These are phyloP conservation scores for Sebastes nivosus DNA, from an alignment of 2,797 vertebrate genomes.

Conservation along the genomic window DNA sequence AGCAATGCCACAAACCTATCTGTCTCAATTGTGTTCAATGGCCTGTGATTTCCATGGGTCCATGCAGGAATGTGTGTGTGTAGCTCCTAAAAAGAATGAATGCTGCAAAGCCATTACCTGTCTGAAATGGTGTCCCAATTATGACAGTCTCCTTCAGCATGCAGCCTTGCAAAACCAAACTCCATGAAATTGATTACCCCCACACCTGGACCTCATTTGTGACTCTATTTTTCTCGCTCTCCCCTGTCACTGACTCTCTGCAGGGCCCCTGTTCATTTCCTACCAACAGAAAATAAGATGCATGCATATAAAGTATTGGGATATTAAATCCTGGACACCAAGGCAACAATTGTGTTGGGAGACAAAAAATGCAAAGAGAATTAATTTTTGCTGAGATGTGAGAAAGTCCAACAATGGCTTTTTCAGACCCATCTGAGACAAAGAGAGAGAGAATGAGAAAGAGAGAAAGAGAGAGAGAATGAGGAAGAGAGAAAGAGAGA, in stretches of 20 bases:
- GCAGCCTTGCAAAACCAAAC: conserved; percentile 75
- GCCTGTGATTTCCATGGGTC: conserved; percentile 62
- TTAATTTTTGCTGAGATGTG: conserved; percentile 44
- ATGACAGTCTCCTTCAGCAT: conserved; percentile 73
- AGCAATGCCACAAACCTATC: conserved; percentile 68
- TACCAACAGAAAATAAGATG: conserved; percentile 9
- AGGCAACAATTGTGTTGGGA: neutral
- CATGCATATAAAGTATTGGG: conserved; percentile 23
- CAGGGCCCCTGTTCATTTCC: conserved; percentile 10
- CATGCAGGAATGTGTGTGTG: conserved; percentile 47
- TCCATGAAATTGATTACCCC: conserved; percentile 76
- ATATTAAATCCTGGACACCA: conserved; percentile 27
- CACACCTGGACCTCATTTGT: conserved; percentile 77
- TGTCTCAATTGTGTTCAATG: conserved; percentile 70
- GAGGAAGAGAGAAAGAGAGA: neutral
- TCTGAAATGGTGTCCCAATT: conserved; percentile 75
- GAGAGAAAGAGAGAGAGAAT: neutral
- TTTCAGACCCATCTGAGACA: conserved; percentile 16
- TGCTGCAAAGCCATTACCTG: conserved; percentile 64
- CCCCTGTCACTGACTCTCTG: conserved; percentile 16
- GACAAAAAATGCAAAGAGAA: conserved; percentile 13
- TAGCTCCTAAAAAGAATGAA: conserved; percentile 59
- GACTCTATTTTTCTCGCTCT: conserved; percentile 37
- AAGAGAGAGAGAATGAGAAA: neutral
- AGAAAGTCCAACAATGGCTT: conserved; percentile 17